Evolutionary conservation across 2,113 vertebrate genomes (phyloP).

Genomic region (Cryptoleucopteryx plumbea): DNA sequence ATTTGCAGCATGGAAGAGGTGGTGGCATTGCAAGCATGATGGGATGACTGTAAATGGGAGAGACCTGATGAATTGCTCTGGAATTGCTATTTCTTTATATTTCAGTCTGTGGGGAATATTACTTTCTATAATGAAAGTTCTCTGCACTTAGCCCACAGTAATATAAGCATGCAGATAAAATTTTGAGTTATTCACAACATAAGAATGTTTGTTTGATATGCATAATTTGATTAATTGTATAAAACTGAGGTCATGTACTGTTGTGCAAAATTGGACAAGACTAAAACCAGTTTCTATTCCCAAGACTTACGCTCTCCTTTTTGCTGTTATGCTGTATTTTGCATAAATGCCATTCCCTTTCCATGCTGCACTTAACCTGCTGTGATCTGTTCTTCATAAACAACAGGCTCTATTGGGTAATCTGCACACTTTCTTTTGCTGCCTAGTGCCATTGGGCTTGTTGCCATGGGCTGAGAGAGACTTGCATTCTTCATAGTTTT

Average conservation of each 20-base stretch:
- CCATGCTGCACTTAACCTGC: conserved; percentile 52
- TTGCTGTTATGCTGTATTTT: conserved; percentile 35
- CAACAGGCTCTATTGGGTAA: conserved; percentile 39
- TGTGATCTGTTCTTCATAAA: conserved; percentile 63
- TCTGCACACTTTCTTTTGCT: conserved; percentile 49
- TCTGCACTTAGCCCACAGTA: background rate
- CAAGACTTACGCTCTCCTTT: background rate
- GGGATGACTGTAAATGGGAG: background rate
- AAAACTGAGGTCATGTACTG: background rate
- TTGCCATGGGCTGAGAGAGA: conserved; percentile 53
- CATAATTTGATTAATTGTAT: background rate
- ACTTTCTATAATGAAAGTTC: background rate
- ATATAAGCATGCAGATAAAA: background rate
- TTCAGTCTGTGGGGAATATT: background rate
- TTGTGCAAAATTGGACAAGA: background rate
- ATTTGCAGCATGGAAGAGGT: background rate
- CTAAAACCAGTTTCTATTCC: conserved; percentile 6
- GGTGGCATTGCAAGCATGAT: background rate
- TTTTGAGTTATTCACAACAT: background rate
- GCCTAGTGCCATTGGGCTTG: conserved; percentile 35
- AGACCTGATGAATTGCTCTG: background rate
- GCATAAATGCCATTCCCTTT: conserved; percentile 54
- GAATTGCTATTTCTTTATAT: background rate
- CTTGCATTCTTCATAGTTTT: conserved; percentile 46
- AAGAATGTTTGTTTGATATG: background rate